Evolutionary conservation across 2,113 vertebrate genomes (phyloP), one percentile per base, ranked within the genome.

Genomic region (Scomber japonicus): DNA sequence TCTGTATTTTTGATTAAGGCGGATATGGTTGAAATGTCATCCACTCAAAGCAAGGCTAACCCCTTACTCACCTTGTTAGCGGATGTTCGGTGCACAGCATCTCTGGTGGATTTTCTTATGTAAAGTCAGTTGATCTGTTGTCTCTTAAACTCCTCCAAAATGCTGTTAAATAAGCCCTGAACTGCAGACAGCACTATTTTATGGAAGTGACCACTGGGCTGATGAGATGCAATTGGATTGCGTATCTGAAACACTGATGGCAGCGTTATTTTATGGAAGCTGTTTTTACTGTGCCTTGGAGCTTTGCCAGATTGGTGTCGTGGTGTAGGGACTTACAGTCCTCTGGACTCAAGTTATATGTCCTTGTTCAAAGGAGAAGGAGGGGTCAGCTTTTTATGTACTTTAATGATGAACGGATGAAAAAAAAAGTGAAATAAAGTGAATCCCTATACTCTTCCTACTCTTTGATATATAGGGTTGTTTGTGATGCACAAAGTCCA

Each of bases 211-310:
- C 84, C 81, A 66, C 72, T 70, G 75, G 74, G 76, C 88, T 92
- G 87, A 91, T 87, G 90, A 92, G 85, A 91, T 92, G 87, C 89
- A 82, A 90, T 91, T 92, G 85, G 88, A 92, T 90, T 92, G 88
- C 91, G 84, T 89, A 89, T 90, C 73, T 85, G 75, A 89, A 92
- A 82, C 87, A 87, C 78, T 89, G 90, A 90, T 88, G 78, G 87
- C 83, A 87, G 85, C 80, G 11, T 85, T 92, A 88, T 92, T 93
- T 91, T 91, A 90, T 93, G 72, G 88, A 83, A 86, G 85, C 89
- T 85, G 60, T 49, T 85, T 86, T 91, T 91, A 93, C 90, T 86
- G 88, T 75, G 51, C 59, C 45, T 84, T 92, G 92, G 90, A 89
- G 75, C 31, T 17, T 64, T 59, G 82, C 92, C 92, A 93, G 87